Evolutionary conservation across 2,113 vertebrate species (phyloP), one percentile per base, ranked within the genome.

Genomic region (Cyanocitta stelleri): DNA sequence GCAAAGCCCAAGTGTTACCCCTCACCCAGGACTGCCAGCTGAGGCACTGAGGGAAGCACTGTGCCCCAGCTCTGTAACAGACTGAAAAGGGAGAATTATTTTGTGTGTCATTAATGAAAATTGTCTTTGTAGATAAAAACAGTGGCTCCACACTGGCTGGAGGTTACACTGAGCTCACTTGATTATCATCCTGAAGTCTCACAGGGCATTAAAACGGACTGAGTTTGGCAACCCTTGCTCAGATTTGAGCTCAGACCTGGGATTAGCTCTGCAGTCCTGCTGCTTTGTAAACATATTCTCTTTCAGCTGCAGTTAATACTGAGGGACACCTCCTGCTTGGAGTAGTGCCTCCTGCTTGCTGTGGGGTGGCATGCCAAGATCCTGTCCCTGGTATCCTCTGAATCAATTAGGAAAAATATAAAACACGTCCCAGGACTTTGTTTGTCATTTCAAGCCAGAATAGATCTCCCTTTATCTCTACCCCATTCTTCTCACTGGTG

Each of bases 251-350:
- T 88, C 46, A 54, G 79, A 73, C 63, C 76, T 73, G 72, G 89
- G 71, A 87, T 96, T 96, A 94, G 66, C 81, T 85, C 63, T 52
- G 63, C 71, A 63, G 74, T 66, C 87, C 87, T 90, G 85, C 90
- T 93, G 87, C 81, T 95, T 67, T 73, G 44, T 69, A 81, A 76
- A 93, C 52, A 46, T 52, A 39, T 4, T 75, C 87, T 82, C 44
- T 73, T 82, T 85, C 66, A 46, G 66, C 64, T 85, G 85, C 75
- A 80, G 55, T 69, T 79, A 79, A 85, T 79, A 58, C 19, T 0
- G 8, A 64, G 52, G 94, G 61, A 61, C 67, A 52, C 37, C 85
- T 76, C 76, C 78, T 73, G 54, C 80, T 76, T 89, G 41, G 69
- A 78, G 78, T 68, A 59, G 35, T 66, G 62, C 58, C 67, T 86